Conservation (phyloP, 2,113 vertebrate genomes). For the Notiomystis cincta region DNA sequence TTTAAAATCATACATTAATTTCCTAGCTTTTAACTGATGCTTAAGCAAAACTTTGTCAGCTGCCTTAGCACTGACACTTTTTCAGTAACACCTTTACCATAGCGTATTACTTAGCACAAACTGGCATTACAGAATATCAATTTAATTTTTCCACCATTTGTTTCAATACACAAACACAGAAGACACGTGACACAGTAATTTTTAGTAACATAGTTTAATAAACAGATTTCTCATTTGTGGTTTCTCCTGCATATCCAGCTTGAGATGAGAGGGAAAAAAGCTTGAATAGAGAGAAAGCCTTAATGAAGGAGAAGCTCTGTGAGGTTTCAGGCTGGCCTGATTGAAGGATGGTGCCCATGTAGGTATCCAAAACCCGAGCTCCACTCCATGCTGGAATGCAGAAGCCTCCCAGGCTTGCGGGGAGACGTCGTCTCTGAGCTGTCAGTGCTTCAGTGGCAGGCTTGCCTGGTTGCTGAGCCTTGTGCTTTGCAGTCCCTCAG, state of each 20-base stretch:
- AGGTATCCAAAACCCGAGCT: not conserved
- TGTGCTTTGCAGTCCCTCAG: not conserved
- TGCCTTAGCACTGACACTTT: not conserved
- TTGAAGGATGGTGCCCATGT: not conserved
- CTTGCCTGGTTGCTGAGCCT: not conserved
- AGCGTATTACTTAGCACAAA: not conserved
- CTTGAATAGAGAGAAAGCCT: not conserved
- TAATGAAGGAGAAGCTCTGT: not conserved
- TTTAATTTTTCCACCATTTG: not conserved
- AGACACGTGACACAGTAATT: not conserved
- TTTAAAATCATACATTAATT: not conserved
- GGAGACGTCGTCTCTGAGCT: not conserved
- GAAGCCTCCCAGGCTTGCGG: not conserved
- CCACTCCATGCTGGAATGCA: not conserved
- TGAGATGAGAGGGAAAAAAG: not conserved
- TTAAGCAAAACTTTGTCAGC: not conserved
- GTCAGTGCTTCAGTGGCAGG: not conserved
- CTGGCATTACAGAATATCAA: not conserved
- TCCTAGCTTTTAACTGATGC: not conserved
- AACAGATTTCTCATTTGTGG: not conserved
- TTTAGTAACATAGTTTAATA: not conserved
- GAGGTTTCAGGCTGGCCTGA: not conserved
- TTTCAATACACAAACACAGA: not conserved
- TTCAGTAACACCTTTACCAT: not conserved
- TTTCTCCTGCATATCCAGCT: not conserved